Evolutionary conservation across 1,140 invertebrate genomes (phyloP), one percentile per base, ranked within the genome.

Genomic region (Drosophila malerkotliana): DNA sequence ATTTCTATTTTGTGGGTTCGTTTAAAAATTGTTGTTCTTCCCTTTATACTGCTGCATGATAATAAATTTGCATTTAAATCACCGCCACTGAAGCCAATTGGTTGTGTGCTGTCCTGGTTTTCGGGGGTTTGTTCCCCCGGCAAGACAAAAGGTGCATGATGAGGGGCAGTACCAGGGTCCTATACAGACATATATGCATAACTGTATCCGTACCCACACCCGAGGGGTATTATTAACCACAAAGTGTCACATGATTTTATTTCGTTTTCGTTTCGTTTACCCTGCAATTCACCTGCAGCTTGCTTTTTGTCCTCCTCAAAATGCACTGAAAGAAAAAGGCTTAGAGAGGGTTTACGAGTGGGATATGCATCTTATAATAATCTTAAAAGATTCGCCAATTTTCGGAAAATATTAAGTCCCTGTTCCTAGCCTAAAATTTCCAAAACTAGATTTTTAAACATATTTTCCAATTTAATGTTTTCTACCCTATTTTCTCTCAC

Each of bases 11-110:
- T 76, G 71, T 82, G 55, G 59, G 53, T 63, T 52, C 58, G 53
- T 51, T 67, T 77, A 76, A 73, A 61, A 79, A 63, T 71, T 69
- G 72, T 56, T 63, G 71, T 63, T 52, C 47, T 28, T 52, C 47
- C 60, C 48, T 78, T 88, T 88, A 83, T 72, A 66, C 72, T 62
- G 72, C 82, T 79, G 82, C 82, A 87, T 77, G 83, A 79, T 87
- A 76, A 88, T 88, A 88, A 88, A 88, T 88, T 88, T 88, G 83
- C 83, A 88, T 88, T 88, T 88, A 88, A 88, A 88, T 88, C 83
- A 88, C 83, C 83, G 84, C 58, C 75, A 49, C 69, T 53, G 48
- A 39, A 64, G 32, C 55, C 77, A 80, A 74, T 78, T 67, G 57
- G 52, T 68, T 68, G 55, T 63, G 55, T 39, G 14, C 59, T 69